Base-by-base conservation (phyloP, 2,113 vertebrate genomes). In the Noturus placidus region DNA sequence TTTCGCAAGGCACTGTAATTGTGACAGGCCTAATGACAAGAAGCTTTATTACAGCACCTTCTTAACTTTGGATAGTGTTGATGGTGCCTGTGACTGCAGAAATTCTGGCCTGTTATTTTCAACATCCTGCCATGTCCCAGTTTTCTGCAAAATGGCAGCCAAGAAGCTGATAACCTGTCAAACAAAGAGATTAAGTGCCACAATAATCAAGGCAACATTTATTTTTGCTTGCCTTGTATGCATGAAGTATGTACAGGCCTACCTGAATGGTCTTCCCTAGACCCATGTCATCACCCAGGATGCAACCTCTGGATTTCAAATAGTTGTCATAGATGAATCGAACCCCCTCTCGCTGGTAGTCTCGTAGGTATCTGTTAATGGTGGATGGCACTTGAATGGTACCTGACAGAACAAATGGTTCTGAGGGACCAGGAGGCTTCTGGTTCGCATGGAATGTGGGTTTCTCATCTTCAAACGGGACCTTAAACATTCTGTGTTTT, bases 261-360 rank as follows among this genome's bases (percentile, higher is more conserved):
- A 99, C 98, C 97, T 99, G 98, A 87, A 99, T 92, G 84, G 98
- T 99, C 94, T 99, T 99, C 89, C 98, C 98, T 85, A 99, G 96
- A 65, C 98, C 98, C 98, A 99, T 99, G 89, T 99, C 98, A 89
- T 99, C 98, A 74, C 98, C 98, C 88, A 99, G 96, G 92, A 99
- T 95, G 92, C 98, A 99, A 0, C 98, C 98, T 85, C 91, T 95
- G 89, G 96, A 95, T 61, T 82, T 88, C 84, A 92, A 82, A 82
- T 97, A 99, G 86, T 96, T 97, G 82, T 88, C 91, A 91, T 97
- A 96, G 33, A 99, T 95, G 91, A 99, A 99, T 69, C 93, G 94
- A 42, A 94, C 95, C 67, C 98, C 98, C 89, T 99, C 96, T 72
- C 97, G 95, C 90, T 99, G 98, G 91, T 99, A 99, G 93, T 97